These are phyloP conservation scores for Muricea muricata DNA, from an alignment of 92 coral and sea anemone genomes.

Conservation along the genomic window DNA sequence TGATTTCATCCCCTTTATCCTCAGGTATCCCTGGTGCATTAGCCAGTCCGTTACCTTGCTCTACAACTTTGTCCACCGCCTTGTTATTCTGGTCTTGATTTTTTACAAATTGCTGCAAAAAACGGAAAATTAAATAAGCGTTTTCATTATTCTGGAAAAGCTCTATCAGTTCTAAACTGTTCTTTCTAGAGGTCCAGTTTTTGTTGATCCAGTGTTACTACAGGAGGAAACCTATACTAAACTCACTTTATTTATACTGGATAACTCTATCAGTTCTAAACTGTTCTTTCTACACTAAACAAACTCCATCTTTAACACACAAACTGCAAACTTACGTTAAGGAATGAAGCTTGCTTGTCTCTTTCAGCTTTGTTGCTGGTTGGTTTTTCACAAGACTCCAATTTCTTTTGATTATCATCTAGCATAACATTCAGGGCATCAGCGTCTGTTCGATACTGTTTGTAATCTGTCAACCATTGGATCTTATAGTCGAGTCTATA, in stretches of 20 bases:
- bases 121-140: too few relatives aligned
- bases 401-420: conserved; percentile 14
- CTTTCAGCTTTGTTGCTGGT: conserved; percentile 44
- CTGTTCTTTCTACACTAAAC: too few relatives aligned
- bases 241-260: too few relatives aligned
- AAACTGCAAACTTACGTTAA: conserved; percentile 30
- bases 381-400: conserved; percentile 42
- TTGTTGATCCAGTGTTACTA: too few relatives aligned
- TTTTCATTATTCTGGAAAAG: too few relatives aligned
- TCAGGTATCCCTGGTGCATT: conserved; percentile 32
- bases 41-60: conserved; percentile 24
- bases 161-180: too few relatives aligned
- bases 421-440: conserved; percentile 24
- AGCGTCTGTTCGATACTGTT: conserved; percentile 16
- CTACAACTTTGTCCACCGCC: conserved; percentile 11
- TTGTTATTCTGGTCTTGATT: conserved; percentile 20
- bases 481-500: conserved; percentile 24
- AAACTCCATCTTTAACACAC: too few relatives aligned
- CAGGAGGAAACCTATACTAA: too few relatives aligned
- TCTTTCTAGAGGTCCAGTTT: not conserved
- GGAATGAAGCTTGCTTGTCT: conserved; percentile 44
- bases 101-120: conserved; percentile 24
- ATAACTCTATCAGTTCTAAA: too few relatives aligned
- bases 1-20: conserved; percentile 31
- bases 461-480: conserved; percentile 30